Evolutionary conservation across 1,140 invertebrate genomes (phyloP).

Genomic region (Oryctes rhinoceros): DNA sequence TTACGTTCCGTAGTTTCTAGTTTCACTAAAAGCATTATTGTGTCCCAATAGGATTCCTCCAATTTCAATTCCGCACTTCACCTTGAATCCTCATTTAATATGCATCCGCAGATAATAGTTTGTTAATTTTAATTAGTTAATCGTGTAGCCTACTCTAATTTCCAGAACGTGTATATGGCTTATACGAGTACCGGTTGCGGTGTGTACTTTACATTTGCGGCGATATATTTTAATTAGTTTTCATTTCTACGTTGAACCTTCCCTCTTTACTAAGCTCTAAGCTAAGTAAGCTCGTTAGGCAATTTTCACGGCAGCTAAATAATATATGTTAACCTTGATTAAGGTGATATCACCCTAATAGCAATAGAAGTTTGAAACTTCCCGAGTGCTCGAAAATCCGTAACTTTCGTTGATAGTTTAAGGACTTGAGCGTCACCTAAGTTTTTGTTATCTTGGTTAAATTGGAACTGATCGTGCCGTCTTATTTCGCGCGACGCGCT

Average conservation of each 20-base stretch:
- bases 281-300: neutral
- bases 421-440: neutral
- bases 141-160: neutral
- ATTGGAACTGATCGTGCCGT: neutral
- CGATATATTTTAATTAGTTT: neutral
- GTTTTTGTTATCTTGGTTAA: neutral
- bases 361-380: constrained; percentile 30
- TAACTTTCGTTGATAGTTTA: constrained; percentile 26
- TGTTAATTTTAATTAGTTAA: constrained; percentile 8
- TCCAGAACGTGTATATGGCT: neutral
- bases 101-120: neutral
- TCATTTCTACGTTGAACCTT: neutral
- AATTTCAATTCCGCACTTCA: neutral
- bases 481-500: neutral
- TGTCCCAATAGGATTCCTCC: neutral
- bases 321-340: constrained; percentile 31
- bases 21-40: neutral
- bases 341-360: constrained; percentile 28
- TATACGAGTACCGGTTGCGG: neutral
- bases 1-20: neutral
- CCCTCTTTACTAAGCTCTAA: neutral
- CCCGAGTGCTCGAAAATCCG: constrained; percentile 7
- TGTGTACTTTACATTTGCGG: neutral
- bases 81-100: constrained; percentile 6
- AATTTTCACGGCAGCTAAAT: constrained; percentile 6